Percentiles rank a stretch among this genome's conserved stretches.
phyloP scores from a whole-genome alignment of 2,113 vertebrate species.

The Vulpes vulpes region DNA sequence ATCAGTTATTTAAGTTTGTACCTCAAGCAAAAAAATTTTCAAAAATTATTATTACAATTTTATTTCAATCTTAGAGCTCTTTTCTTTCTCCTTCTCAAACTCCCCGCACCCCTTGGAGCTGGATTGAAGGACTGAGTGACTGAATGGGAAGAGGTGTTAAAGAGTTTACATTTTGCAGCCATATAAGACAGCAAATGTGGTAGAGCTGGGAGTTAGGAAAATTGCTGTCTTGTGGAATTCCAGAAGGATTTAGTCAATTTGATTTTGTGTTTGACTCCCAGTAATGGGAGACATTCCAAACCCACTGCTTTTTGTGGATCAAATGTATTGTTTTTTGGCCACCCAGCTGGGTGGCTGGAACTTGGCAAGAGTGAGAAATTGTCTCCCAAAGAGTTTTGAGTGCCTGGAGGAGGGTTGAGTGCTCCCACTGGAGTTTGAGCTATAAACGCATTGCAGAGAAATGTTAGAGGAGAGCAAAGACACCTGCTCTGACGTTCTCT shows the following conservation, averaged over 20 bases:
- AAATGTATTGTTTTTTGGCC: slow-evolving; percentile 80
- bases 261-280: slow-evolving; percentile 75
- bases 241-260: slow-evolving; percentile 84
- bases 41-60: slow-evolving; percentile 9
- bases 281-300: slow-evolving; percentile 79
- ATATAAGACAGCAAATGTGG: slow-evolving; percentile 37
- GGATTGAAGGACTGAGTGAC: background rate
- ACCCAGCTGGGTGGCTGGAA: slow-evolving; percentile 69
- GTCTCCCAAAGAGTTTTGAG: slow-evolving; percentile 58
- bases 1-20: background rate
- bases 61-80: background rate
- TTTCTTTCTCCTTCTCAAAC: background rate
- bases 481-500: background rate
- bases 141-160: slow-evolving; percentile 41
- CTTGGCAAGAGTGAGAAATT: slow-evolving; percentile 62
- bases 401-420: slow-evolving; percentile 45
- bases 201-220: slow-evolving; percentile 58
- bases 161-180: background rate
- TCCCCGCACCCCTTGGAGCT: background rate
- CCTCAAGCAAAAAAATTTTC: background rate
- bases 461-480: background rate
- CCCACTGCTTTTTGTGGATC: slow-evolving; percentile 71
- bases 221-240: slow-evolving; percentile 74
- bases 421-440: background rate
- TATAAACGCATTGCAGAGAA: slow-evolving; percentile 10